Percentiles rank a stretch among this genome's conserved stretches.
Conservation (phyloP, 1,140 invertebrate genomes). For the Euura saliciscinereae region DNA sequence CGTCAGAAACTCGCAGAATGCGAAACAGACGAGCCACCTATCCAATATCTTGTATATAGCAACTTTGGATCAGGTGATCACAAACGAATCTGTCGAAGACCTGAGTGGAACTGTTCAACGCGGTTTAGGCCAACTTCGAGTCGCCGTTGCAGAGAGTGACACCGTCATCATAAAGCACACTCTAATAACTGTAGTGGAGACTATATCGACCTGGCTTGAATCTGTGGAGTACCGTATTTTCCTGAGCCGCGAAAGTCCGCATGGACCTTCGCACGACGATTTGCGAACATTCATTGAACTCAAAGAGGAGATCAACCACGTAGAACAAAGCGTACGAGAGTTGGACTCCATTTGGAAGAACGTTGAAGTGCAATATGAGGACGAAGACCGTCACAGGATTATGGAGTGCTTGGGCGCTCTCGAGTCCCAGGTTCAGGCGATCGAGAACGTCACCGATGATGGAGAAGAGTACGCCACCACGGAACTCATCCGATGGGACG, state of each 20-base stretch:
- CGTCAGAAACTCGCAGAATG: slow-evolving; percentile 61
- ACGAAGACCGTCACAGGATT: slow-evolving; percentile 52
- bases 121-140: slow-evolving; percentile 66
- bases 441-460: slow-evolving; percentile 60
- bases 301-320: slow-evolving; percentile 61
- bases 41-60: slow-evolving; percentile 67
- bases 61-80: slow-evolving; percentile 61
- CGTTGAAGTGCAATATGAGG: slow-evolving; percentile 51
- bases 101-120: slow-evolving; percentile 61
- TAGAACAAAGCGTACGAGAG: slow-evolving; percentile 55
- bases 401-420: slow-evolving; percentile 56
- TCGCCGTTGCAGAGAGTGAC: slow-evolving; percentile 69
- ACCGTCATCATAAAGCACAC: slow-evolving; percentile 68
- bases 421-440: slow-evolving; percentile 55
- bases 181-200: slow-evolving; percentile 76
- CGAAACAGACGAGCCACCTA: slow-evolving; percentile 57
- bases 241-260: slow-evolving; percentile 58
- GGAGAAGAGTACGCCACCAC: slow-evolving; percentile 64
- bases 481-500: slow-evolving; percentile 72
- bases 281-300: slow-evolving; percentile 48
- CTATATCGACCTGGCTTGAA: slow-evolving; percentile 80
- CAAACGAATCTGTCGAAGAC: slow-evolving; percentile 62
- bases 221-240: slow-evolving; percentile 82
- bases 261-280: slow-evolving; percentile 39
- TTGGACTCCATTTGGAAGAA: slow-evolving; percentile 45